Conservation (phyloP, 2,888 invertebrate genomes). For the Microchrysa polita region DNA sequence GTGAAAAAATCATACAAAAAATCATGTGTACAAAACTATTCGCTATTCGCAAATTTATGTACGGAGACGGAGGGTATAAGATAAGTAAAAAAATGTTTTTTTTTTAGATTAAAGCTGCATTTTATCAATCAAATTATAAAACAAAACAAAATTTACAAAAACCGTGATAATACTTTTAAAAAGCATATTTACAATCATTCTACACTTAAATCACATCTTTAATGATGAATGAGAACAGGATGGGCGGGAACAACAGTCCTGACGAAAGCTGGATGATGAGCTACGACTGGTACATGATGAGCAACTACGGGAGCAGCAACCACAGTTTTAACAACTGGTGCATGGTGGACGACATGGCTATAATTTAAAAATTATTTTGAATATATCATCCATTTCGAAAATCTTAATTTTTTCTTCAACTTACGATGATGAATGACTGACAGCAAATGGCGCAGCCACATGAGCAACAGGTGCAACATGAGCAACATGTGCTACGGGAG, state of each 20-base stretch:
- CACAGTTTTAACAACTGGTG: constrained; percentile 34
- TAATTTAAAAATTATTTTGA: constrained; percentile 51
- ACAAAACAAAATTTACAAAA: neutral
- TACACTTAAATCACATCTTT: constrained; percentile 45
- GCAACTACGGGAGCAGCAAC: constrained; percentile 37
- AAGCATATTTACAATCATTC: no score
- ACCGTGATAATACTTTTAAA: neutral
- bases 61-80: no score
- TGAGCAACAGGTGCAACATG: constrained; percentile 43
- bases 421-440: constrained; percentile 49
- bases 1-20: no score
- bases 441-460: constrained; percentile 45
- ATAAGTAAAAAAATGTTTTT: no score
- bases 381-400: neutral
- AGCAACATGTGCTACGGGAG: constrained; percentile 54
- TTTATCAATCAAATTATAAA: neutral
- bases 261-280: constrained; percentile 52
- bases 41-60: no score
- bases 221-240: constrained; percentile 60
- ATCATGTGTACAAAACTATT: no score
- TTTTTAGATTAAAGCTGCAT: no score
- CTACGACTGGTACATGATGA: constrained; percentile 51
- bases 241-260: constrained; percentile 50
- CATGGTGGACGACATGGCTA: constrained; percentile 42
- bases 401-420: neutral